These are phyloP conservation scores for Acanthoscelides obtectus DNA, from an alignment of 2,888 invertebrate species.

Conservation along the genomic window DNA sequence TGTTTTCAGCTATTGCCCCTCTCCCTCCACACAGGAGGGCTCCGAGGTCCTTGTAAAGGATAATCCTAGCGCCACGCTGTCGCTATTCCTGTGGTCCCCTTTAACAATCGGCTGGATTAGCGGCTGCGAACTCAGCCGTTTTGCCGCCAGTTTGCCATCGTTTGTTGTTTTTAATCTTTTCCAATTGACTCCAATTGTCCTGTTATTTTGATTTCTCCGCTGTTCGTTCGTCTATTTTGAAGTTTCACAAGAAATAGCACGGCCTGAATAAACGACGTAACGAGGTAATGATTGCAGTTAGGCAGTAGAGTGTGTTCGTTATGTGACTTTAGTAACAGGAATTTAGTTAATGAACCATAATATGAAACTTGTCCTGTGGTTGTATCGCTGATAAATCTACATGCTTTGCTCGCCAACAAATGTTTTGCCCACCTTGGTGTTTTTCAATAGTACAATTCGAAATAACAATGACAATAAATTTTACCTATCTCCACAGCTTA, in stretches of 20 bases:
- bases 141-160: conserved; percentile 4
- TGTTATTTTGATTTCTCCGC: background rate
- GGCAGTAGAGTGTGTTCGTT: background rate
- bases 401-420: too few species aligned
- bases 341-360: too few species aligned
- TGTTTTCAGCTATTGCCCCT: background rate
- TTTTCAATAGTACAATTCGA: too few species aligned
- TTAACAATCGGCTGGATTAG: conserved; percentile 6
- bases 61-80: background rate
- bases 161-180: conserved; percentile 3
- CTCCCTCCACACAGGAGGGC: background rate
- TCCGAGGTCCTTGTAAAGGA: background rate
- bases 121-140: conserved; percentile 7
- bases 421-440: too few species aligned
- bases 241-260: background rate
- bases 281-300: background rate
- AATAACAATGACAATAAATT: too few species aligned
- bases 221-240: background rate
- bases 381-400: too few species aligned
- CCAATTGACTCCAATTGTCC: conserved; percentile 3
- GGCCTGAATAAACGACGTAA: background rate
- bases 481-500: too few species aligned
- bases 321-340: background rate
- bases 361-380: too few species aligned
- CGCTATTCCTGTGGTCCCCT: background rate